Evolutionary conservation across 2,113 vertebrate species (phyloP), one percentile per base, ranked within the genome.

Genomic region (Syngnathoides biaculeatus): DNA sequence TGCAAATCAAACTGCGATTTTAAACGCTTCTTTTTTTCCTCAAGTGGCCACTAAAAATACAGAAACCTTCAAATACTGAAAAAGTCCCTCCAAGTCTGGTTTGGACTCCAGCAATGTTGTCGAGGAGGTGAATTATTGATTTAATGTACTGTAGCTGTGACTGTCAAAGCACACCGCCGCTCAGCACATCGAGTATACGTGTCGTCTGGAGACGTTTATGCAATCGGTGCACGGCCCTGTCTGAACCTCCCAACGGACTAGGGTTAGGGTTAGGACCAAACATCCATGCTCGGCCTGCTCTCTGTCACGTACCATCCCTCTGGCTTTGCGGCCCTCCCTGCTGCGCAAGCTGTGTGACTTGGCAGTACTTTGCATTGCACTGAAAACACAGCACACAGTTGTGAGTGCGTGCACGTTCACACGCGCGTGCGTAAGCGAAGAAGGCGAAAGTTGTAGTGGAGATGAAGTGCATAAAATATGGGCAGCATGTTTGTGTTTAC

Each of bases 231-330:
- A 26, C 40, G 22, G 60, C 39, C 22, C n/a, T 5, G 60, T 62
- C 43, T 62, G 40, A 43, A 62, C 40, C 22, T 17, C 60, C 40
- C 26, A 43, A 62, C 60, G 11, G 14, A 62, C 61, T 69, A 58
- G n/a, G n/a, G n/a, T n/a, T n/a, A n/a, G n/a, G n/a, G n/a, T n/a
- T n/a, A n/a, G n/a, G n/a, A n/a, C 67, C 71, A 73, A 65, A 65
- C 65, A 45, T 67, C 70, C 43, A 59, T 66, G 58, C 61, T 40
- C 56, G 71, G 74, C 82, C 79, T 91, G 89, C 75, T 81, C 79
- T 80, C 78, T 81, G 88, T 92, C 91, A 91, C 90, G 89, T 91
- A 91, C 78, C 75, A 78, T 87, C 85, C 84, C 85, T 78, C 75
- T 68, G 81, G 84, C 74, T 74, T 88, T 83, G 74, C 78, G 79